Conservation (phyloP, 1,140 invertebrate genomes). For the Charaxes varanes region DNA sequence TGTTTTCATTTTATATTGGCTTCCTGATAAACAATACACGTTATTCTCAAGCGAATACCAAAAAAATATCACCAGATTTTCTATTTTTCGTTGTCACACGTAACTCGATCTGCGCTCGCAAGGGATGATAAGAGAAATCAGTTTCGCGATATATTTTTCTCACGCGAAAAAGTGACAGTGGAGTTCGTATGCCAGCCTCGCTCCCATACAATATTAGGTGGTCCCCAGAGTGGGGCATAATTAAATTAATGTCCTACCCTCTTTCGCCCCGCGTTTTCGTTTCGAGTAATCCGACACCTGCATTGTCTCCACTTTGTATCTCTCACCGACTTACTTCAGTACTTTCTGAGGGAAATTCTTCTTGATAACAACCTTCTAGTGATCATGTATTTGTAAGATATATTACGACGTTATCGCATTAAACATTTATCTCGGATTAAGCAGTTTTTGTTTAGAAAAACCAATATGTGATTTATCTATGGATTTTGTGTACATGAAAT, state of each 20-base stretch:
- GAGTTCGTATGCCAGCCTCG: constrained; percentile 51
- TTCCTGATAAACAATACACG: no score
- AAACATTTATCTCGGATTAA: no score
- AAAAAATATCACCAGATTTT: constrained; percentile 41
- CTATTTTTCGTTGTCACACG: constrained; percentile 42
- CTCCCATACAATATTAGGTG: constrained; percentile 67
- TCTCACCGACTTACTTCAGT: no score
- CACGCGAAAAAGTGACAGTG: constrained; percentile 68
- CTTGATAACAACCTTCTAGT: no score
- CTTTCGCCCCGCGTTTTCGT: constrained; percentile 45
- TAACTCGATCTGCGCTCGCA: constrained; percentile 48
- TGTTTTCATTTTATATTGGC: no score
- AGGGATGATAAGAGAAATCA: constrained; percentile 60
- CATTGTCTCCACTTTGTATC: constrained; percentile 52
- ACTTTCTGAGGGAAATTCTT: no score
- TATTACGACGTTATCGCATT: no score
- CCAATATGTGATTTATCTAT: no score
- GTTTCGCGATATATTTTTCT: constrained; percentile 65
- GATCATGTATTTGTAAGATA: no score
- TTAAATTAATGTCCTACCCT: constrained; percentile 74
- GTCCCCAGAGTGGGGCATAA: constrained; percentile 67
- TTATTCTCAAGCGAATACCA: no score
- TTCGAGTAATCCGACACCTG: constrained; percentile 66
- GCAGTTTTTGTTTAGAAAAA: no score
- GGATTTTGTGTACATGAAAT: no score